Evolutionary conservation across 2,888 invertebrate species (phyloP).

Genomic region (Junonia oenone): DNA sequence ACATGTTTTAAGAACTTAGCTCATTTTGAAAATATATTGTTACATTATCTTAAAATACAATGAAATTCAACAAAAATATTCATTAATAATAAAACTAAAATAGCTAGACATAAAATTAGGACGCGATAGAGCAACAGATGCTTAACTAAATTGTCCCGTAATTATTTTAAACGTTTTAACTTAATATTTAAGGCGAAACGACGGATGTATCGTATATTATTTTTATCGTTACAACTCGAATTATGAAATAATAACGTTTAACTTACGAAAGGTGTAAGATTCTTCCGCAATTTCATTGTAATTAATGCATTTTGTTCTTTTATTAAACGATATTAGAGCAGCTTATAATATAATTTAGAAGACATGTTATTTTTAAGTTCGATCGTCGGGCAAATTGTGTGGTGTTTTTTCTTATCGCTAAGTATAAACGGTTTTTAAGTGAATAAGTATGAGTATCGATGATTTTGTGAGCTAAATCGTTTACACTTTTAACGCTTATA

Average conservation of each 20-base stretch:
- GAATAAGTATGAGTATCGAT: too few species aligned
- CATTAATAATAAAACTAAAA: too few species aligned
- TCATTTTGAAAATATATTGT: too few species aligned
- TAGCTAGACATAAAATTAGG: too few species aligned
- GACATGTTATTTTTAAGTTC: too few species aligned
- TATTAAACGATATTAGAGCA: not conserved
- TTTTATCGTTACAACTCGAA: slow-evolving; percentile 52
- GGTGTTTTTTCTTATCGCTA: too few species aligned
- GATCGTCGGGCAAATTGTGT: too few species aligned
- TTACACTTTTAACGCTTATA: too few species aligned
- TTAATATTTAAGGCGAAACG: slow-evolving; percentile 67
- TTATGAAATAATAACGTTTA: slow-evolving; percentile 56
- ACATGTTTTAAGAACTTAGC: too few species aligned
- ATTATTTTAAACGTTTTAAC: slow-evolving; percentile 76
- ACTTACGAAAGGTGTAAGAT: slow-evolving; percentile 52
- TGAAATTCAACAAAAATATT: not conserved
- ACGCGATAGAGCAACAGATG: slow-evolving; percentile 33
- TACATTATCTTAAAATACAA: too few species aligned
- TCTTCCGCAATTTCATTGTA: slow-evolving; percentile 45
- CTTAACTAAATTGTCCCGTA: slow-evolving; percentile 63
- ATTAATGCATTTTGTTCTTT: slow-evolving; percentile 31
- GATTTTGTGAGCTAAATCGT: too few species aligned
- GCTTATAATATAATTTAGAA: not conserved
- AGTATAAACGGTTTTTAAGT: too few species aligned
- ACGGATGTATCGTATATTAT: slow-evolving; percentile 52